Evolutionary conservation across 2,797 vertebrate species (phyloP), one percentile per base, ranked within the genome.

Genomic region (Simalia tracyae): DNA sequence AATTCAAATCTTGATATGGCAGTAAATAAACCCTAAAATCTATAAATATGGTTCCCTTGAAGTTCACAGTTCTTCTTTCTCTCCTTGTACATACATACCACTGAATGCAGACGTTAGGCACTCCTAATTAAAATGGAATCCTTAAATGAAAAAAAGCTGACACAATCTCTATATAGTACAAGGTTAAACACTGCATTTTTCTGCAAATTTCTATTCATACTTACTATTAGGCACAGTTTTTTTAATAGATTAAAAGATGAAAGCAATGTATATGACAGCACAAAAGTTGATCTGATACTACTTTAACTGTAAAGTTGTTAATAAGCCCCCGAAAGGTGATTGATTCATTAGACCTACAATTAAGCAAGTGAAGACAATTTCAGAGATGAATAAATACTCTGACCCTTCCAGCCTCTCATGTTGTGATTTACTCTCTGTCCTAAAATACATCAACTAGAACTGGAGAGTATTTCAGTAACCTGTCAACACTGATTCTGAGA

Each of bases 11-110:
- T 64, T 81, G 86, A 93, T 96, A 94, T 91, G 0, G 22, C 11
- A 90, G 90, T 95, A n/a, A 93, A 93, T 63, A 94, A 92, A 97
- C 95, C 96, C 94, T 94, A 91, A 91, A 95, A 96, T 92, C 96
- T 93, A 96, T 91, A 84, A 86, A 26, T 2, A 59, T 56, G 61
- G 86, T 89, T 96, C 94, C 91, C 94, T 94, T 84, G 95, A 95
- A 93, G 94, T 92, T 89, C 94, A 94, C 93, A 94, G 92, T 76
- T 97, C 91, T 96, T 93, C 89, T 88, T 42, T 84, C 76, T 76
- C 15, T 0, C 59, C 54, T 93, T 90, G 89, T 90, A 94, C 87
- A 93, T 87, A 95, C 31, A 93, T 87, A 95, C 31, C 2, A 2
- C 42, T 76, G 17, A 31, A 76, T 76, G 22, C 19, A 76, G 42